phyloP scores from a whole-genome alignment of 1,140 invertebrate genomes.

The Atta cephalotes region DNA sequence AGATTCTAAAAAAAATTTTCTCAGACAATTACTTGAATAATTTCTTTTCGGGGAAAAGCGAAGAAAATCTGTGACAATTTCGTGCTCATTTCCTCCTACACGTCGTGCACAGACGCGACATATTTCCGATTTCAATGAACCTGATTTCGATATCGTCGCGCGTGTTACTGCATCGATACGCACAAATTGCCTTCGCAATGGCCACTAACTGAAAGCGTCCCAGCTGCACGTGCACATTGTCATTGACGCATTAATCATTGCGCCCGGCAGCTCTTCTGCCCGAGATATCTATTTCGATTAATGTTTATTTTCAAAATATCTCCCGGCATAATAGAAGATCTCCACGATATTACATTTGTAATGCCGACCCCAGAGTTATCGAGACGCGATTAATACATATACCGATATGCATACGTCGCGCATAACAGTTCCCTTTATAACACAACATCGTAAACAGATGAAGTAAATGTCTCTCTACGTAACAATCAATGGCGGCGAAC shows the following conservation, averaged over 20 bases:
- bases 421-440: conserved; percentile 53
- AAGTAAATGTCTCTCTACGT: conserved; percentile 48
- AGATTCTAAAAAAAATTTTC: neutral
- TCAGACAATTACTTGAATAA: neutral
- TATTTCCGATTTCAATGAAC: conserved; percentile 35
- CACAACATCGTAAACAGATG: conserved; percentile 47
- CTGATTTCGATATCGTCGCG: conserved; percentile 22
- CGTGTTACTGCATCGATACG: conserved; percentile 23
- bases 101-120: neutral
- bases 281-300: conserved; percentile 60
- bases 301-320: conserved; percentile 63
- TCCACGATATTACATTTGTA: conserved; percentile 41
- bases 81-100: neutral
- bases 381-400: conserved; percentile 77
- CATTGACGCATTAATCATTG: conserved; percentile 46
- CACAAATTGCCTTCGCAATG: conserved; percentile 49
- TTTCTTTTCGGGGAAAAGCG: neutral
- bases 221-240: conserved; percentile 34
- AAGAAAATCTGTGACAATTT: neutral
- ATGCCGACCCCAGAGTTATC: conserved; percentile 69
- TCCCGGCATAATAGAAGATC: conserved; percentile 47
- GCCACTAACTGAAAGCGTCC: neutral
- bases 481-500: conserved; percentile 49
- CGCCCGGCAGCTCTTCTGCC: neutral
- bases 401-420: conserved; percentile 73